These are phyloP conservation scores for Charanyca ferruginea DNA, from an alignment of 2,888 invertebrate species.

Conservation along the genomic window DNA sequence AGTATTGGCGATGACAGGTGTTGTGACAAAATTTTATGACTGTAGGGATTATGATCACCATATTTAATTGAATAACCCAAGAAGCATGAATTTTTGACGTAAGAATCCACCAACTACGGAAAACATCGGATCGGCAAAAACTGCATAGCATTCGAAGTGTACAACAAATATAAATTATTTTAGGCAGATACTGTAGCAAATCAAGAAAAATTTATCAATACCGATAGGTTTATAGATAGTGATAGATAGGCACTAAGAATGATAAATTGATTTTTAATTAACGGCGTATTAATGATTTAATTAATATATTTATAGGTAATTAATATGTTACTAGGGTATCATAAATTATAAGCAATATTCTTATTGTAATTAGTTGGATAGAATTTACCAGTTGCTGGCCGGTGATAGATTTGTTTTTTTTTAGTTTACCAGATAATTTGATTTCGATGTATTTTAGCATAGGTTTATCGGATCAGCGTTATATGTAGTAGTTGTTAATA, in stretches of 20 bases:
- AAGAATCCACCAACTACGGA: too few species aligned
- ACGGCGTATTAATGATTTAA: constrained; percentile 12
- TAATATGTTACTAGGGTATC: constrained; percentile 53
- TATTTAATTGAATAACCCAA: background rate
- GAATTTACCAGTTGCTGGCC: background rate
- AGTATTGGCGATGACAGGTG: too few species aligned
- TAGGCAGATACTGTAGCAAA: too few species aligned
- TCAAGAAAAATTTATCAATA: background rate
- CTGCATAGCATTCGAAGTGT: too few species aligned
- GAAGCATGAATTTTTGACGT: background rate
- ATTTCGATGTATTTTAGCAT: background rate
- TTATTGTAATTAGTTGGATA: background rate
- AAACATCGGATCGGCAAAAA: too few species aligned
- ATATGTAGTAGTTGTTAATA: too few species aligned
- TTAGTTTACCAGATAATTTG: background rate
- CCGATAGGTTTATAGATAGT: constrained; percentile 1
- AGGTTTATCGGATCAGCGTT: too few species aligned
- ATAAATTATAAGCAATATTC: constrained; percentile 35
- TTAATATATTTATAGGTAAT: constrained; percentile 48
- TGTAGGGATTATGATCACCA: background rate
- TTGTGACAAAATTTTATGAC: too few species aligned
- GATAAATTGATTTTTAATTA: constrained; percentile 9
- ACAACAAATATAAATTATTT: too few species aligned
- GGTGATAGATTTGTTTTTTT: background rate
- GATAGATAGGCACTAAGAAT: background rate